Conservation (phyloP, 2,113 vertebrate species). For the Porphyrio hochstetteri region DNA sequence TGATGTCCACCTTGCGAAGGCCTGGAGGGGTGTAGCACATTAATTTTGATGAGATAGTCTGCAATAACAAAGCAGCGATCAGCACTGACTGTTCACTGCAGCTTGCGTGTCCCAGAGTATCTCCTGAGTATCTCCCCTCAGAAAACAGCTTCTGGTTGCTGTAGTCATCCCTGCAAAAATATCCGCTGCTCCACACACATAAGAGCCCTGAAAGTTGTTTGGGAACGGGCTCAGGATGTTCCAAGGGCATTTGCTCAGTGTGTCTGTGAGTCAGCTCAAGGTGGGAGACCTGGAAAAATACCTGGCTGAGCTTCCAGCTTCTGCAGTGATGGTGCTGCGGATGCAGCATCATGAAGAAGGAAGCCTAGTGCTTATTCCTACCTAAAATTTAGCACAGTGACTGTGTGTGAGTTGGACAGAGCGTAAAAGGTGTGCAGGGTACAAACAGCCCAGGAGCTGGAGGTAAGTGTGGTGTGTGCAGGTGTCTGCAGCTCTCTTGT, state of each 20-base stretch:
- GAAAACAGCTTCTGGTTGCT: background rate
- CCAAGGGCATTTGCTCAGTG: fast-evolving
- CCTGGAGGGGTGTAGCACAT: background rate
- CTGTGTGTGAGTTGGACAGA: background rate
- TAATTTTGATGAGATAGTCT: background rate
- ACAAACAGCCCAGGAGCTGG: background rate
- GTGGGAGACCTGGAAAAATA: background rate
- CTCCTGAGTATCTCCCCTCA: background rate
- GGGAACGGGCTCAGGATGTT: background rate
- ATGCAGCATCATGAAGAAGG: background rate
- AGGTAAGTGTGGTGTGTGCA: fast-evolving
- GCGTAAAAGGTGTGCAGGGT: background rate
- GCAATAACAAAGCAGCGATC: background rate
- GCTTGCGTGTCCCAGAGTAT: background rate
- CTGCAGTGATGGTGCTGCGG: background rate
- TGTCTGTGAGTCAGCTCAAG: background rate
- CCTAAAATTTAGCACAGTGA: background rate
- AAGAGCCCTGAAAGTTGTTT: background rate
- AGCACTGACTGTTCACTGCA: background rate
- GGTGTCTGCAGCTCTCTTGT: background rate
- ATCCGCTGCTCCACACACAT: background rate
- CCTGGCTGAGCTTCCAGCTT: background rate
- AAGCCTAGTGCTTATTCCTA: background rate
- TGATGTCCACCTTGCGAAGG: background rate
- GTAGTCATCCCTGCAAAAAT: background rate